Evolutionary conservation across 2,113 vertebrate species (phyloP).

Genomic region (Cromileptes altivelis): DNA sequence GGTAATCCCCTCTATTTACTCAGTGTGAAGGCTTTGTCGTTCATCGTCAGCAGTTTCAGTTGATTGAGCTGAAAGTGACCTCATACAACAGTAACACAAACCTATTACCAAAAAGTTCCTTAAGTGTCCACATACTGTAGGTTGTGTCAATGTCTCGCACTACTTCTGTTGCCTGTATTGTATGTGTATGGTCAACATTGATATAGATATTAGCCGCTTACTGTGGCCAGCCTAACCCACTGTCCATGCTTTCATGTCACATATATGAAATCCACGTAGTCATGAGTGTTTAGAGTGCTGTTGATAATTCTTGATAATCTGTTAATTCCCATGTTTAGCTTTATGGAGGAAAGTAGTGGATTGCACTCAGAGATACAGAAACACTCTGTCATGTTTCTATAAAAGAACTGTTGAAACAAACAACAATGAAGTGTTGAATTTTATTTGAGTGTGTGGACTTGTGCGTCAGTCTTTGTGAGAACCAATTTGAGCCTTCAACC

Average conservation of each 20-base stretch:
- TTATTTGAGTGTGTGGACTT: neutral
- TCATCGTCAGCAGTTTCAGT: neutral
- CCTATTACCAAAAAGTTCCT: conserved; percentile 66
- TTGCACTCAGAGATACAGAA: conserved; percentile 59
- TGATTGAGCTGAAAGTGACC: conserved; percentile 54
- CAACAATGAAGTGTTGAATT: neutral
- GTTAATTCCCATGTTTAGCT: conserved; percentile 41
- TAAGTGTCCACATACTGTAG: conserved; percentile 36
- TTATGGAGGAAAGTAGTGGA: conserved; percentile 54
- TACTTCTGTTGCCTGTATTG: conserved; percentile 38
- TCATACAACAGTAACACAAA: conserved; percentile 19
- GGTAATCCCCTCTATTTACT: neutral
- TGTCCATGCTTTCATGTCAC: conserved; percentile 53
- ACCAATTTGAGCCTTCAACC: too few relatives aligned
- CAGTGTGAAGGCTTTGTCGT: neutral
- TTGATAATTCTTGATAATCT: conserved; percentile 53
- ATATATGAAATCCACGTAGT: conserved; percentile 37
- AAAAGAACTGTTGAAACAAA: conserved; percentile 70
- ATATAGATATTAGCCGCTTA: conserved; percentile 64
- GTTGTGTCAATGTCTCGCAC: conserved; percentile 36
- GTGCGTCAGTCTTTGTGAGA: too few relatives aligned
- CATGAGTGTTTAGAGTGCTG: conserved; percentile 29
- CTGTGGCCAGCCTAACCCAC: conserved; percentile 55
- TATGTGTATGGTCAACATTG: conserved; percentile 42
- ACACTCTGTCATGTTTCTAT: conserved; percentile 71